phyloP scores from a whole-genome alignment of 2,888 invertebrate genomes.

The Corythucha ciliata region DNA sequence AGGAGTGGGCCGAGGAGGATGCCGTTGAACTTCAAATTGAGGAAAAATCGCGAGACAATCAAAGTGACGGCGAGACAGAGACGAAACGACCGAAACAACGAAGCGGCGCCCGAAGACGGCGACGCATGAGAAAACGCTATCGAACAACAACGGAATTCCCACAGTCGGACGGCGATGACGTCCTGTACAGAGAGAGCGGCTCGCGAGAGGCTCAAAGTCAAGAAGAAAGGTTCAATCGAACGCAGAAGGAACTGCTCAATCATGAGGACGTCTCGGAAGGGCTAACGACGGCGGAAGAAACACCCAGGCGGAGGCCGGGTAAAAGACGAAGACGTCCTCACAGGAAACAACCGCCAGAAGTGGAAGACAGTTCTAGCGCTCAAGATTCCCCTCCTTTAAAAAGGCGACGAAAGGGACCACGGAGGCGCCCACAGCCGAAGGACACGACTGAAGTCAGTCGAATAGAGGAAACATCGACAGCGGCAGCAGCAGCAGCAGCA shows the following conservation, averaged over 20 bases:
- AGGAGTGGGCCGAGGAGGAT: constrained; percentile 28
- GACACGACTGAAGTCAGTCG: constrained; percentile 9
- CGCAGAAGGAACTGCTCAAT: background rate
- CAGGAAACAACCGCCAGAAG: constrained; percentile 28
- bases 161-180: constrained; percentile 11
- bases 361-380: constrained; percentile 15
- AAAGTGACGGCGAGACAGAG: no score
- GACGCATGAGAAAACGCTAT: constrained; percentile 18
- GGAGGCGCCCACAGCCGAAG: constrained; percentile 28
- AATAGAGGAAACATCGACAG: constrained; percentile 17
- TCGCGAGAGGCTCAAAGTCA: constrained; percentile 8
- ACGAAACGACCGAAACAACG: background rate
- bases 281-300: constrained; percentile 19
- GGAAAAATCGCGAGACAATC: no score
- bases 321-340: constrained; percentile 33
- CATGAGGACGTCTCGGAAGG: constrained; percentile 3
- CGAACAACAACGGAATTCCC: constrained; percentile 20
- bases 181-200: constrained; percentile 5
- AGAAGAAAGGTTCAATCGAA: constrained; percentile 3
- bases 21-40: constrained; percentile 28
- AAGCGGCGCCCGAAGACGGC: constrained; percentile 16
- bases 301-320: constrained; percentile 29
- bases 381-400: constrained; percentile 24
- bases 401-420: constrained; percentile 33
- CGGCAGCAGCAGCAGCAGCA: background rate